Evolutionary conservation across 2,113 vertebrate genomes (phyloP).

Genomic region (Fulmarus glacialis): DNA sequence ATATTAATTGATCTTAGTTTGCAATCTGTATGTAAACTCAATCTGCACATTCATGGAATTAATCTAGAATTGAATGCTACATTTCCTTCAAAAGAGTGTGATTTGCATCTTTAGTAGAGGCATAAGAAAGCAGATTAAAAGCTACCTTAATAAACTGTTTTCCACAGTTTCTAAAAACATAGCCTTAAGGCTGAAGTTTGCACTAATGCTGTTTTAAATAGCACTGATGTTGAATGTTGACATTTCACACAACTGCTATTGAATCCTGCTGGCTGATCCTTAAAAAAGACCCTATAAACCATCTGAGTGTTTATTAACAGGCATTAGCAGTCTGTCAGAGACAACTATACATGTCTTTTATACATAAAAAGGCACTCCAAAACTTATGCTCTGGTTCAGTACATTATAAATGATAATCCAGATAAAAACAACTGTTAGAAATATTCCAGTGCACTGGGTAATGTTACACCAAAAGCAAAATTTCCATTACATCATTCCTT

Average conservation of each 20-base stretch:
- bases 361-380: not conserved
- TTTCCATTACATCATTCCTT: not conserved
- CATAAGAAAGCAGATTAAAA: not conserved
- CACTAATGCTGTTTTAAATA: not conserved
- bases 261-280: not conserved
- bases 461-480: not conserved
- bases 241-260: not conserved
- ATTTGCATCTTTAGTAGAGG: not conserved
- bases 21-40: not conserved
- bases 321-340: not conserved
- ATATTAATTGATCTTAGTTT: not conserved
- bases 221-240: not conserved
- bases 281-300: not conserved
- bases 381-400: not conserved
- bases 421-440: not conserved
- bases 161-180: not conserved
- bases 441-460: not conserved
- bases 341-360: not conserved
- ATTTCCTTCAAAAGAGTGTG: not conserved
- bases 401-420: not conserved
- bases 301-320: not conserved
- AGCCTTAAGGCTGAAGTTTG: not conserved
- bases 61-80: not conserved
- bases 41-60: not conserved
- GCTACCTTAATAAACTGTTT: not conserved